Base-by-base conservation (phyloP, 2,113 vertebrate genomes). In the Solea solea region DNA sequence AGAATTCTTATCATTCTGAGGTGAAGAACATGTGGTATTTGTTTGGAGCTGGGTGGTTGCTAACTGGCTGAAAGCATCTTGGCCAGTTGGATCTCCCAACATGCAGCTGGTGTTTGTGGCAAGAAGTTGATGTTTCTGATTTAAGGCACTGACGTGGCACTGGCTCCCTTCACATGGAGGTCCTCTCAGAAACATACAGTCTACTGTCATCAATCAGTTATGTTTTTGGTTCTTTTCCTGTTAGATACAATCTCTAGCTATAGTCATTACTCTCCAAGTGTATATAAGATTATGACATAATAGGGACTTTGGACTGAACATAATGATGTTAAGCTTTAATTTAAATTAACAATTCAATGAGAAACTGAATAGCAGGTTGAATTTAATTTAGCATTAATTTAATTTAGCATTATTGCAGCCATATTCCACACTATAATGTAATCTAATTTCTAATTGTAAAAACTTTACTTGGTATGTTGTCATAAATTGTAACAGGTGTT, bases 21-120 rank as follows among this genome's bases (percentile, higher is more conserved):
- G 41, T 8, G 40, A 14, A 27, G 5, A 45, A 8, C 0, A 10
- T 28, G 66, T 8, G 14, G 59, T 65, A 5, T 50, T 51, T 59
- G 15, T 66, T 34, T 3, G 34, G 34, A 34, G 3, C 14, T 39
- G 52, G 13, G 59, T 15, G 42, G n/a, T 51, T 34, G 34, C 34
- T 45, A 2, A 10, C 12, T 45, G 44, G 44, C 3, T 45, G 44
- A 45, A 45, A 13, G 44, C 5, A 34, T 45, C 44, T 45, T 9
- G 42, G 11, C 60, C 42, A 15, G 34, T 54, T 55, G 65, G 71
- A 46, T 72, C 39, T 61, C 64, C 62, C 57, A 51, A 48, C 49
- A 21, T 64, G 45, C 80, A 85, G 78, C 78, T 78, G 76, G 54
- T 57, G 68, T 76, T 78, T 66, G 46, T 75, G 59, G 9, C 69